Evolutionary conservation across 2,113 vertebrate genomes (phyloP).

Genomic region (Sakesphorus luctuosus): DNA sequence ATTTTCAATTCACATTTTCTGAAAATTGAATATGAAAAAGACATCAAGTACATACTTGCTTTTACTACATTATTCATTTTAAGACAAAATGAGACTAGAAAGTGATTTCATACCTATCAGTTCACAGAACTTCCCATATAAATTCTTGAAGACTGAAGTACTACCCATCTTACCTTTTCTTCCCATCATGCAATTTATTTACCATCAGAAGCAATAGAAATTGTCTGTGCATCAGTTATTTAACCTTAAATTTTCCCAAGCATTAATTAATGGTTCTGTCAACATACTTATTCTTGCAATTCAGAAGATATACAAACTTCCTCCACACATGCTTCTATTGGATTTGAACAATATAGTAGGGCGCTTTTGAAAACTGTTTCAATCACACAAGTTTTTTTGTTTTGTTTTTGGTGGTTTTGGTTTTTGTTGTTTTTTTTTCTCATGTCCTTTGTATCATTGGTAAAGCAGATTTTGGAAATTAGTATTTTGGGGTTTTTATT

Average conservation of each 20-base stretch:
- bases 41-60: background rate
- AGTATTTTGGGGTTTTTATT: background rate
- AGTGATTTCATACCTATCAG: background rate
- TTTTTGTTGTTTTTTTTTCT: background rate
- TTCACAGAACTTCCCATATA: background rate
- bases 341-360: background rate
- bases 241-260: constrained; percentile 22
- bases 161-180: background rate
- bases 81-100: constrained; percentile 1
- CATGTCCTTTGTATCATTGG: no score
- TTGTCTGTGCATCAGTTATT: background rate
- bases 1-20: constrained; percentile 9
- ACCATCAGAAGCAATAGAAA: background rate
- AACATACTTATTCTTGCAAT: background rate
- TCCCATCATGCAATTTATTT: background rate
- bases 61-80: constrained; percentile 17
- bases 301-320: background rate
- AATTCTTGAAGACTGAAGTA: constrained; percentile 3
- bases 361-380: background rate
- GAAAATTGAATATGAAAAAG: constrained; percentile 16
- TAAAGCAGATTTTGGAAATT: background rate
- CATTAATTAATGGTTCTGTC: constrained; percentile 29
- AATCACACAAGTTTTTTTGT: rapidly evolving
- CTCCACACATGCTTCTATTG: background rate
- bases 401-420: background rate